phyloP scores from a whole-genome alignment of 2,797 vertebrate species.

The Pseudochirops cupreus region DNA sequence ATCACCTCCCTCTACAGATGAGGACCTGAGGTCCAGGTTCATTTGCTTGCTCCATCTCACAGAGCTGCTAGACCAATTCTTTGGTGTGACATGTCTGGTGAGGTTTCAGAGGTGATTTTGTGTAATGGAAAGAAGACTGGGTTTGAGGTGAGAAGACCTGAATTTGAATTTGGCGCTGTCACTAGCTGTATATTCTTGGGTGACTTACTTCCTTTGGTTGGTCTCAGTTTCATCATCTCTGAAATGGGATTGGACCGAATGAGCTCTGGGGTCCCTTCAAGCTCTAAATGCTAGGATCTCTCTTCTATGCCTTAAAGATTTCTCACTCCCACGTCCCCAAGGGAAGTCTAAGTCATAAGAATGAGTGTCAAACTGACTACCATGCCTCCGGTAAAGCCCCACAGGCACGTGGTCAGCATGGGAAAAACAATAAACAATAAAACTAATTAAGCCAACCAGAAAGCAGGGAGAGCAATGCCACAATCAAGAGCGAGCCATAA shows the following conservation, averaged over 20 bases:
- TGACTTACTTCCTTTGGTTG: not conserved
- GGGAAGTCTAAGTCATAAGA: not conserved
- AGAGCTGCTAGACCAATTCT: not conserved
- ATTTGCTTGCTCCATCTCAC: not conserved
- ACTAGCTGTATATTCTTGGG: not conserved
- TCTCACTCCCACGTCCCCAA: not conserved
- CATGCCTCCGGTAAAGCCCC: not conserved
- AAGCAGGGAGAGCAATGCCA: conserved; percentile 22
- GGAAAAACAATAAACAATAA: not conserved
- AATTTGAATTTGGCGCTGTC: not conserved
- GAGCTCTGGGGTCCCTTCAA: not conserved
- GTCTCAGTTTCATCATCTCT: not conserved
- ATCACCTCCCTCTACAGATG: not conserved
- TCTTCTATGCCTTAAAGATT: not conserved
- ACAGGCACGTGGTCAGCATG: conserved; percentile 36
- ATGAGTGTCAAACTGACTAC: not conserved
- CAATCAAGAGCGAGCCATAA: not conserved
- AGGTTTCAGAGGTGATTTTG: not conserved
- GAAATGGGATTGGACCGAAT: not conserved
- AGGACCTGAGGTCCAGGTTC: not conserved
- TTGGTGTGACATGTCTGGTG: conserved; percentile 7
- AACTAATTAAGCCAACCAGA: conserved; percentile 20
- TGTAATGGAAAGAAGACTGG: not conserved
- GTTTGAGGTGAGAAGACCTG: not conserved
- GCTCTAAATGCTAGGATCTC: not conserved